These are phyloP conservation scores for Mylabris phalerata DNA, from an alignment of 1,140 invertebrate species.

Conservation along the genomic window DNA sequence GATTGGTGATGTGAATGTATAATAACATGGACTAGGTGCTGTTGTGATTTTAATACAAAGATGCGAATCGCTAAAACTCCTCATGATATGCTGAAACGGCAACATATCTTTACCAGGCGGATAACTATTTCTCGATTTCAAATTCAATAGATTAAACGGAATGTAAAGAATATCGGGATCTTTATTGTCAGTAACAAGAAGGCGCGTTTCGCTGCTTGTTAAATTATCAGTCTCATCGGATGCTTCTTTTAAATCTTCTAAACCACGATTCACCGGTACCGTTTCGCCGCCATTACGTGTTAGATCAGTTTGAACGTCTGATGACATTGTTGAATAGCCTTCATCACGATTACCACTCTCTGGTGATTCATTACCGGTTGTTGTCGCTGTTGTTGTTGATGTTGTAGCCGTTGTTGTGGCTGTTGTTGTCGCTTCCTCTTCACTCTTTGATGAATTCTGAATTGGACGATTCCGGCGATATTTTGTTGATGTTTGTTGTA, in stretches of 20 bases:
- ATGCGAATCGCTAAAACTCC: slow-evolving; percentile 66
- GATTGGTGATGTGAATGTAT: slow-evolving; percentile 47
- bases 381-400: slow-evolving; percentile 39
- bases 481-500: slow-evolving; percentile 41
- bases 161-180: slow-evolving; percentile 64
- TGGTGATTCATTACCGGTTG: slow-evolving; percentile 58
- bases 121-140: slow-evolving; percentile 62
- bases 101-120: slow-evolving; percentile 58
- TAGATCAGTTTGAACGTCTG: slow-evolving; percentile 69
- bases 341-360: slow-evolving; percentile 74
- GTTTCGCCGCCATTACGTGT: slow-evolving; percentile 40
- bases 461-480: slow-evolving; percentile 37
- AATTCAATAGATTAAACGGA: slow-evolving; percentile 57
- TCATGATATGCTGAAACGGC: slow-evolving; percentile 64
- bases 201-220: slow-evolving; percentile 41
- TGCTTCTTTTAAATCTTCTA: slow-evolving; percentile 65
- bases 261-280: slow-evolving; percentile 48
- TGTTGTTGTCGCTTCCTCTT: slow-evolving; percentile 27
- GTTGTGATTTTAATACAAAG: slow-evolving; percentile 59
- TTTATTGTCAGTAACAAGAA: slow-evolving; percentile 47
- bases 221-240: slow-evolving; percentile 59
- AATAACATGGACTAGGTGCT: slow-evolving; percentile 47
- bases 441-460: slow-evolving; percentile 40
- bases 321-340: slow-evolving; percentile 85
- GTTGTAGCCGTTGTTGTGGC: too few species aligned